phyloP scores from a whole-genome alignment of 2,113 vertebrate species.

The Donacobius atricapilla region DNA sequence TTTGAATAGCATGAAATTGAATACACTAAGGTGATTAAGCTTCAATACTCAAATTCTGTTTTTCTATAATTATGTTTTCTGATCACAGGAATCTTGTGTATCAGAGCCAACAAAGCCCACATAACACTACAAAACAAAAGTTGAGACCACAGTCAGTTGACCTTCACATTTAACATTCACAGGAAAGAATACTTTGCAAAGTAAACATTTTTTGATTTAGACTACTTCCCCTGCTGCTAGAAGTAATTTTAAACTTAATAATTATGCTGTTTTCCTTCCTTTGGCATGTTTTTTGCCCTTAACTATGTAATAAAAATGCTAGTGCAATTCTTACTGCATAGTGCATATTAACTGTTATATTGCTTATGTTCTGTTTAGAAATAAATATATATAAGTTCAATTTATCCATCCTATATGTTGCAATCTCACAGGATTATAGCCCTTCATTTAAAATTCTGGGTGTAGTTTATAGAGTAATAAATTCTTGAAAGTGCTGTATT shows the following conservation, averaged over 20 bases:
- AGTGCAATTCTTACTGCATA: not conserved
- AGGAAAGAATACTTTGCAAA: not conserved
- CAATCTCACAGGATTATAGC: not conserved
- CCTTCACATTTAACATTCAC: not conserved
- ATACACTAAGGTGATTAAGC: conserved; percentile 37
- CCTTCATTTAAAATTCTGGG: not conserved
- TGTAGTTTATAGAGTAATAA: not conserved
- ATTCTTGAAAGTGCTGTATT: not conserved
- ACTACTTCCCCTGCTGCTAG: not conserved
- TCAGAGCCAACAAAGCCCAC: not conserved
- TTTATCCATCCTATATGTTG: not conserved
- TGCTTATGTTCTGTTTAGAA: not conserved
- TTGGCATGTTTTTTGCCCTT: not conserved
- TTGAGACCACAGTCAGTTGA: not conserved
- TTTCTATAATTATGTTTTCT: conserved; percentile 8
- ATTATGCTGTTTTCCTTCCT: not conserved
- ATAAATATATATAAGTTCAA: not conserved
- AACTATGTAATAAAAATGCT: not conserved
- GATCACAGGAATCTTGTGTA: not conserved
- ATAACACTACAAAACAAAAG: not conserved
- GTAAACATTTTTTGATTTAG: not conserved
- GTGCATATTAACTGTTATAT: not conserved
- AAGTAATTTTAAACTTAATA: not conserved
- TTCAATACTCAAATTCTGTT: not conserved
- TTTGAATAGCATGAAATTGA: not conserved